Conservation (phyloP, 2,888 invertebrate species). For the Eledona agricola region DNA sequence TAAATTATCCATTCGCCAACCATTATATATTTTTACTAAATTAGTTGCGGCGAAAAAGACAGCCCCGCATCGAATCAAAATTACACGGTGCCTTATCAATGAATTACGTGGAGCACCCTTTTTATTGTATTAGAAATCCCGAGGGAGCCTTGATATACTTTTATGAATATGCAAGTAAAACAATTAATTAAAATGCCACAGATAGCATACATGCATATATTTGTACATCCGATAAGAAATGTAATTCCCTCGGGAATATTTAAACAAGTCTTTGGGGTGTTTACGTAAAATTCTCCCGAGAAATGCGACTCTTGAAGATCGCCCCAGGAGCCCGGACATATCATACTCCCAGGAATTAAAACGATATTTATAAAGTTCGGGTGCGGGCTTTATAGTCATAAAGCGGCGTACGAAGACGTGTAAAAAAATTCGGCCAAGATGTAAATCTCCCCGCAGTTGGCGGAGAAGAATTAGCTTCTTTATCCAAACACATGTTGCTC, state of each 20-base stretch:
- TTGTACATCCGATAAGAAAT: conserved; percentile 55
- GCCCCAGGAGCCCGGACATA: conserved; percentile 50
- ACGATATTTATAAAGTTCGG: conserved; percentile 46
- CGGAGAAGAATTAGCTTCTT: conserved; percentile 52
- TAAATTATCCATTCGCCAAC: too few relatives aligned
- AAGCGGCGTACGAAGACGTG: not conserved
- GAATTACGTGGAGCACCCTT: conserved; percentile 27
- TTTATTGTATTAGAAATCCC: conserved; percentile 43
- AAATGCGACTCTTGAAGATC: conserved; percentile 49
- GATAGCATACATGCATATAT: conserved; percentile 46
- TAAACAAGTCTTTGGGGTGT: conserved; percentile 61
- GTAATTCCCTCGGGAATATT: conserved; percentile 60
- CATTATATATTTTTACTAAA: too few relatives aligned
- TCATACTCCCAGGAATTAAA: conserved; percentile 57
- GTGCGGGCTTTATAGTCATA: not conserved
- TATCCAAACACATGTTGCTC: conserved; percentile 62
- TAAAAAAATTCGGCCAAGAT: conserved; percentile 13
- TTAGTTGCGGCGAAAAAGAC: not conserved
- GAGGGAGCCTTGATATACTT: conserved; percentile 56
- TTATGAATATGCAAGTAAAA: conserved; percentile 58
- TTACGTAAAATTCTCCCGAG: conserved; percentile 55
- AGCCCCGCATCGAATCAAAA: conserved; percentile 19
- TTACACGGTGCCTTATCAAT: conserved; percentile 27
- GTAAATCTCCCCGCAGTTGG: conserved; percentile 27
- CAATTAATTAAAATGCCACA: conserved; percentile 55